These are phyloP conservation scores for Tetrapedia diversipes DNA, from an alignment of 2,888 invertebrate genomes.

Conservation along the genomic window DNA sequence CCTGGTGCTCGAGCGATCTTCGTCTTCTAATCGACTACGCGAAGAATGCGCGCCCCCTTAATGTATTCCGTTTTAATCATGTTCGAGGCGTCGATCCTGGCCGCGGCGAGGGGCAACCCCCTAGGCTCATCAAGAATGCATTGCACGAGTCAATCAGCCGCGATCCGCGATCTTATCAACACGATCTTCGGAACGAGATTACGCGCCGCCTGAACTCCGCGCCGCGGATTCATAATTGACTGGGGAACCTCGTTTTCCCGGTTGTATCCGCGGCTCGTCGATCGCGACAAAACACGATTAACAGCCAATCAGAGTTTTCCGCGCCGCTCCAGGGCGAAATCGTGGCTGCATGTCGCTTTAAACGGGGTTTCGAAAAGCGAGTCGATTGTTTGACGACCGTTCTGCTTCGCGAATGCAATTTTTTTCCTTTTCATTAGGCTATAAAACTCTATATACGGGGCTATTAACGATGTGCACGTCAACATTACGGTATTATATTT, in stretches of 20 bases:
- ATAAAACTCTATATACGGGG: no score
- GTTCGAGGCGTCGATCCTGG: slow-evolving; percentile 35
- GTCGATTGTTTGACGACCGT: not conserved
- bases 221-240: slow-evolving; percentile 39
- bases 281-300: slow-evolving; percentile 33
- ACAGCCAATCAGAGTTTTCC: slow-evolving; percentile 43
- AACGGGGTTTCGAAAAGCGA: slow-evolving; percentile 8
- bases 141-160: slow-evolving; percentile 60
- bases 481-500: no score
- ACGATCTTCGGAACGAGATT: slow-evolving; percentile 58
- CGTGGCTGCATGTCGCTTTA: not conserved
- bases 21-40: not conserved
- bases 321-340: not conserved
- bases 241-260: not conserved
- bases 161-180: slow-evolving; percentile 59
- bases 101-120: slow-evolving; percentile 43
- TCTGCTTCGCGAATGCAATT: not conserved
- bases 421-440: no score
- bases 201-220: slow-evolving; percentile 40
- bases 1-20: no score
- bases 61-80: slow-evolving; percentile 61
- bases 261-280: slow-evolving; percentile 12
- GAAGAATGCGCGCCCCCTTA: slow-evolving; percentile 38
- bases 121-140: slow-evolving; percentile 62
- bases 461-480: no score